A percentile compares a stretch with the other conserved stretches of the same genome.
These are phyloP conservation scores for Toxotes jaculatrix DNA, from an alignment of 2,113 vertebrate genomes.

Conservation along the genomic window DNA sequence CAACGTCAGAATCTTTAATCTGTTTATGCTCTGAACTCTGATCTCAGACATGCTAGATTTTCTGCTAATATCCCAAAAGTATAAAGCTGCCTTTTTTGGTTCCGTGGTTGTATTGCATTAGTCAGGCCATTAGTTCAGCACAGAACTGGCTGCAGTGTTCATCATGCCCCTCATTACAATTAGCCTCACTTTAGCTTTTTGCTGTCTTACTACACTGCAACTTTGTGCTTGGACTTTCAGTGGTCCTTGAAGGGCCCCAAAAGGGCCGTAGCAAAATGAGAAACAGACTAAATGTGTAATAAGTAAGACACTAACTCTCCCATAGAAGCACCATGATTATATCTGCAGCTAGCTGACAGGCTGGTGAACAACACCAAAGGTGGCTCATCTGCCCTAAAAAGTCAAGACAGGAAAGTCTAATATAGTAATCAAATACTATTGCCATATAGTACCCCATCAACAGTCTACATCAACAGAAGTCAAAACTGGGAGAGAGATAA, in stretches of 20 bases:
- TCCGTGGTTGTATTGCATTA: neutral
- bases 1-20: conserved; percentile 12
- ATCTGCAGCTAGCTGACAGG: neutral
- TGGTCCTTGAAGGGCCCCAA: neutral
- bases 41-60: neutral
- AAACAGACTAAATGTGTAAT: neutral
- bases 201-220: neutral
- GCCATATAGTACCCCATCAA: neutral
- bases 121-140: neutral
- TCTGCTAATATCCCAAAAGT: neutral
- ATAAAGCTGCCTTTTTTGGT: neutral
- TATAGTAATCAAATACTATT: neutral
- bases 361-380: neutral
- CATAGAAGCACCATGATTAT: neutral
- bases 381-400: neutral
- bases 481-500: neutral
- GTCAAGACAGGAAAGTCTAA: neutral
- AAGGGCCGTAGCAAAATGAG: neutral
- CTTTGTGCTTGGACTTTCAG: neutral
- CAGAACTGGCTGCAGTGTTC: neutral
- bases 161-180: neutral
- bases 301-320: neutral
- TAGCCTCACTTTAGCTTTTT: neutral
- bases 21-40: conserved; percentile 3
- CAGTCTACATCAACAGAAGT: too few species aligned